phyloP scores from a whole-genome alignment of 2,888 invertebrate genomes.

The Heliconius cydno region DNA sequence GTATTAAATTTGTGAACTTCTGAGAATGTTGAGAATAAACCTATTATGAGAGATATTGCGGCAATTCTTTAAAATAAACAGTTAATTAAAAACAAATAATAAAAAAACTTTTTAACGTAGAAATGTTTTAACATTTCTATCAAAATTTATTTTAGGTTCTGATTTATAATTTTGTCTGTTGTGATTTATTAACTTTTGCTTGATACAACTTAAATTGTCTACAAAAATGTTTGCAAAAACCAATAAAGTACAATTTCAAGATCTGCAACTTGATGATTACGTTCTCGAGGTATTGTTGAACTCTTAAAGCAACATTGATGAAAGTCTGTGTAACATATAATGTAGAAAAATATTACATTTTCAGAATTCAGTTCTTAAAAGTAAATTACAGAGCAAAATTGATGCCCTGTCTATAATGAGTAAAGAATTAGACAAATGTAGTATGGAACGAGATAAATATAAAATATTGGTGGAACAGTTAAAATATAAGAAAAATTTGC shows the following conservation, averaged over 20 bases:
- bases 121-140: no score
- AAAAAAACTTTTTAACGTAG: neutral
- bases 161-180: no score
- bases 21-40: neutral
- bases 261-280: conserved; percentile 76
- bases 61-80: neutral
- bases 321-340: neutral
- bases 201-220: conserved; percentile 26
- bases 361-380: conserved; percentile 85
- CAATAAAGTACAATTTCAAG: conserved; percentile 76
- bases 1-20: neutral
- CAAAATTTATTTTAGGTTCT: no score
- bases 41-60: neutral
- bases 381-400: conserved; percentile 91
- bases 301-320: neutral
- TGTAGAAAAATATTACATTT: conserved; percentile 39
- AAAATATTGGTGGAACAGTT: conserved; percentile 91
- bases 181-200: neutral
- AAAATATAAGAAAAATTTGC: conserved; percentile 74
- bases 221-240: conserved; percentile 63
- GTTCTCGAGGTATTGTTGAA: conserved; percentile 67
- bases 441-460: conserved; percentile 90
- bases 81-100: neutral
- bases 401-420: conserved; percentile 92
- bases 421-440: conserved; percentile 89